Evolutionary conservation across 2,888 invertebrate species (phyloP), one percentile per base, ranked within the genome.

Genomic region (Dryococelus australis): DNA sequence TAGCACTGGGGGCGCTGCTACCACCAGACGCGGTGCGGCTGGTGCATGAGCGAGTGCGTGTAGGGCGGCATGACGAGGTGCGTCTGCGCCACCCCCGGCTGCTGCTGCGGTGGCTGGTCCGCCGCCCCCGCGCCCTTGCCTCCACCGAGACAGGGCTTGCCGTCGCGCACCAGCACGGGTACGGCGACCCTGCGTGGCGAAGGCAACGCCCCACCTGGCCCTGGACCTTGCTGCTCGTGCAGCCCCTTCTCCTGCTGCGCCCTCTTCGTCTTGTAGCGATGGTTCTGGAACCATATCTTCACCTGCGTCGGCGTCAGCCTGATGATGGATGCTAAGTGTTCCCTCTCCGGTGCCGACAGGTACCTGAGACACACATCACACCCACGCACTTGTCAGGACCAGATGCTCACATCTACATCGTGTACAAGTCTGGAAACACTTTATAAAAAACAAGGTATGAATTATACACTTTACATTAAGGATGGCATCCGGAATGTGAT

Each of bases 271-370:
- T 99, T 99, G 94, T 99, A 99, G 91, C 98, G 96, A 92, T 99
- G 99, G 92, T 99, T 99, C 92, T 99, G 99, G 93, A 99, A 99
- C 99, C 99, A 99, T 91, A 99, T 99, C 93, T 99, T 99, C 88
- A 94, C 92, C 94, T 99, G 99, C 4, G 99, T 99, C 0, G 99
- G 99, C 3, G 99, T 99, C 88, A 99, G 94, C 87, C 98, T 95
- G 89, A 99, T 99, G 91, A 98, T 94, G 89, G 97, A 97, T 4
- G 99, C 99, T 89, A 99, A 93, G 92, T 99, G 99, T 92, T 99
- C 99, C 65, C 99, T 93, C 92, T 99, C 99, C 0, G 99, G 99
- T 0, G 99, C 99, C 4, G 99, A 99, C 26, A 99, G 94, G 93
- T 99, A 99, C 90, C 83, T 83, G 83, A 16, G 20, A 47, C 47